Conservation (phyloP, 2,888 invertebrate genomes). For the Andrena marginata region DNA sequence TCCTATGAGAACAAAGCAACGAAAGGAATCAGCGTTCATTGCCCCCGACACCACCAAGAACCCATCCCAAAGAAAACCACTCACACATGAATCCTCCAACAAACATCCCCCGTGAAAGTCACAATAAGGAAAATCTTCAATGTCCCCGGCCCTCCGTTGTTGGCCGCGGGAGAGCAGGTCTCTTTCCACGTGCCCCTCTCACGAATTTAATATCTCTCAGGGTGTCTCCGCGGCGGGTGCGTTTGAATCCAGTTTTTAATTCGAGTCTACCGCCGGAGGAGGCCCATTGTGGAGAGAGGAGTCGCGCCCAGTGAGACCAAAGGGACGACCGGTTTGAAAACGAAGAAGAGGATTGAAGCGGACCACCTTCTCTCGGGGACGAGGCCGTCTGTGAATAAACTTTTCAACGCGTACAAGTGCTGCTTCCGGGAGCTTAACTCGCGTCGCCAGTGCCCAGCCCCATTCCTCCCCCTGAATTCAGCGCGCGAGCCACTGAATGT, state of each 20-base stretch:
- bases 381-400: slow-evolving; percentile 70
- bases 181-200: neutral
- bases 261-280: slow-evolving; percentile 25
- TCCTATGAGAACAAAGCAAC: neutral
- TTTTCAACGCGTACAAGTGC: slow-evolving; percentile 72
- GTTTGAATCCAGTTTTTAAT: slow-evolving; percentile 51
- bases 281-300: slow-evolving; percentile 20
- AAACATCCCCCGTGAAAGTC: slow-evolving; percentile 2
- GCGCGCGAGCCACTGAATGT: slow-evolving; percentile 50
- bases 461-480: slow-evolving; percentile 7
- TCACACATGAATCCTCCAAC: slow-evolving; percentile 2
- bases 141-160: neutral
- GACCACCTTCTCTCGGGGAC: slow-evolving; percentile 53
- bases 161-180: neutral
- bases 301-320: slow-evolving; percentile 3
- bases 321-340: slow-evolving; percentile 46
- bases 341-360: slow-evolving; percentile 54
- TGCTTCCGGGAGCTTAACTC: slow-evolving; percentile 23
- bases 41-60: neutral
- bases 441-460: slow-evolving; percentile 10
- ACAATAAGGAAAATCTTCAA: slow-evolving; percentile 24
- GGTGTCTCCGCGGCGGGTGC: slow-evolving; percentile 30
- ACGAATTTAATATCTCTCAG: slow-evolving; percentile 29
- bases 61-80: neutral
- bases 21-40: neutral